Evolutionary conservation across 92 coral and sea anemone species (phyloP), one percentile per base, ranked within the genome.

Genomic region (Chrysogorgia sp.): DNA sequence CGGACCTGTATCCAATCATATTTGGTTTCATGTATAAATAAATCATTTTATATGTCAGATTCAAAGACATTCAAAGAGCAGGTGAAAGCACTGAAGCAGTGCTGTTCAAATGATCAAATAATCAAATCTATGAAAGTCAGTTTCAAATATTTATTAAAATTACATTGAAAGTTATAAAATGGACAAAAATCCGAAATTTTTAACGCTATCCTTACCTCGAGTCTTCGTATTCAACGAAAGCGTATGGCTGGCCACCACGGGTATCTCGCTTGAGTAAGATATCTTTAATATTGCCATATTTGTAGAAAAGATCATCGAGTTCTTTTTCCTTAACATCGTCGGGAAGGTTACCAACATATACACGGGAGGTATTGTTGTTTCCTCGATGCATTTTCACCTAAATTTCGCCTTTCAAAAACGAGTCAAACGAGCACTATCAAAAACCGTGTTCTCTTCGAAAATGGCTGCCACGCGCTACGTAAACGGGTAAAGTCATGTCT

Each of bases 341-440:
- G 12, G 99, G 99, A 50, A 96, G 84, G 82, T 96, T 96, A 10
- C 99, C 99, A 10, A 96, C 97, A 49, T 96, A 96, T 23, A 96
- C 89, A 30, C 99, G 90, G 55, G 97, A 89, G 58, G 86, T 92
- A 52, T 90, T 91, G 81, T 88, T 96, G 72, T 92, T 92, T 59
- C 99, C 92, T 82, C 99, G 90, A 70, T 92, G 88, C 99, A 96
- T 96, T 26, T 45, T 84, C 2, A n/a, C 19, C 30, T 34, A 43
- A 28, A 34, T 43, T 19, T 71, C 52, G 17, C 37, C 12, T 47
- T 7, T 20, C 9, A 40, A 5, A 43, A 63, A 10, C n/a, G n/a
- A n/a, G n/a, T n/a, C n/a, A n/a, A n/a, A n/a, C n/a, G n/a, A n/a
- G n/a, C n/a, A n/a, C 31, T 49, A n/a, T 7, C 58, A 3, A 26